phyloP scores from a whole-genome alignment of 2,797 vertebrate genomes.

The Takifugu ocellatus region DNA sequence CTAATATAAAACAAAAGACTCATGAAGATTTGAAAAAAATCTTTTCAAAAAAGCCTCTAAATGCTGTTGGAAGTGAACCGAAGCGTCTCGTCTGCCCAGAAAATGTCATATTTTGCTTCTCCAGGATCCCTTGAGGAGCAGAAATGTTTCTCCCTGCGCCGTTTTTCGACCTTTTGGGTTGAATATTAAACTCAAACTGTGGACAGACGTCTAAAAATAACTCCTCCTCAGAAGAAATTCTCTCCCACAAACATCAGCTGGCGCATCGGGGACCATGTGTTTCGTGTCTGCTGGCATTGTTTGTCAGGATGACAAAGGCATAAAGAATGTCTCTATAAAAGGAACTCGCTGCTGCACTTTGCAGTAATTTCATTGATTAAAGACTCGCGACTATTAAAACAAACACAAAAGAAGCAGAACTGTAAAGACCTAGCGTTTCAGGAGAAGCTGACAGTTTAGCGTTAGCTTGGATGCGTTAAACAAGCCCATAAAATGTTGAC shows the following conservation, averaged over 20 bases:
- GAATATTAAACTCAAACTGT: slow-evolving; percentile 31
- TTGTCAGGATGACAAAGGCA: slow-evolving; percentile 35
- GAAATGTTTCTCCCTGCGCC: neutral
- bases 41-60: slow-evolving; percentile 1
- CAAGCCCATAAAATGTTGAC: neutral
- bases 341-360: slow-evolving; percentile 25
- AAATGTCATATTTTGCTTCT: slow-evolving; percentile 35
- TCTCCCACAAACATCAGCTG: slow-evolving; percentile 18
- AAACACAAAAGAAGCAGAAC: neutral
- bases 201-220: slow-evolving; percentile 53
- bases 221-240: slow-evolving; percentile 29
- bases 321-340: slow-evolving; percentile 55
- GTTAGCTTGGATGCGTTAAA: neutral
- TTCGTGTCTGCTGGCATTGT: slow-evolving; percentile 17
- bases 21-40: neutral
- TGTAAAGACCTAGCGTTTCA: neutral
- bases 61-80: slow-evolving; percentile 26
- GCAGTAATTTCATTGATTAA: slow-evolving; percentile 6
- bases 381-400: neutral
- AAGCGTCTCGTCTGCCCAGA: slow-evolving; percentile 14
- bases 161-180: slow-evolving; percentile 30
- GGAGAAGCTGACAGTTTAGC: neutral
- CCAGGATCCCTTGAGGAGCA: slow-evolving; percentile 18
- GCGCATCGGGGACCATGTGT: slow-evolving; percentile 20
- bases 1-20: neutral